Conservation (phyloP, 1,140 invertebrate genomes). For the Aphidius ervi region DNA sequence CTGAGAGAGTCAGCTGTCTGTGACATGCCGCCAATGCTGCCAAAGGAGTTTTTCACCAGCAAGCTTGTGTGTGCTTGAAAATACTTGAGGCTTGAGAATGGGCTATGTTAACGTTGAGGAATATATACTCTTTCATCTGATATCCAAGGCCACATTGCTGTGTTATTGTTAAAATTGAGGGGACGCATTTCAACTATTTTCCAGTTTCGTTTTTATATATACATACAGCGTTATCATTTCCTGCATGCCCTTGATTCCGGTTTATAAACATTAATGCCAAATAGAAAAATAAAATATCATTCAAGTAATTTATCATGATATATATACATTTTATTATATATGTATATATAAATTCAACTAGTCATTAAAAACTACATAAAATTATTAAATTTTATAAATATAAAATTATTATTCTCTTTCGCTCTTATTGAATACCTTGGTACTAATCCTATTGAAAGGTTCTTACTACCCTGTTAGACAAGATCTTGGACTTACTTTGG, state of each 20-base stretch:
- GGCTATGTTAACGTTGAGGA: constrained; percentile 32
- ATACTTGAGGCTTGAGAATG: constrained; percentile 40
- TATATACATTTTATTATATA: too few species aligned
- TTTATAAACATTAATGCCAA: not conserved
- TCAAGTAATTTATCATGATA: too few species aligned
- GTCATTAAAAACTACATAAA: not conserved
- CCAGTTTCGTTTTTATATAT: constrained; percentile 9
- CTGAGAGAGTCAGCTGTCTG: constrained; percentile 49
- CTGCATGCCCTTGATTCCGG: not conserved
- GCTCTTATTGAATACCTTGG: not conserved
- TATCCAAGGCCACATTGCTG: constrained; percentile 38
- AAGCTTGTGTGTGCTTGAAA: constrained; percentile 38
- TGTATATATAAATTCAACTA: not conserved
- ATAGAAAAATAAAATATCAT: too few species aligned
- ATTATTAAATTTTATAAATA: not conserved
- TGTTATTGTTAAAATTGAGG: constrained; percentile 17
- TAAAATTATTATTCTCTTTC: not conserved
- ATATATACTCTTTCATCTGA: constrained; percentile 36
- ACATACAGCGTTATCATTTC: constrained; percentile 14
- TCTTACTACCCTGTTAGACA: constrained; percentile 22
- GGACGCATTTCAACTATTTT: constrained; percentile 8
- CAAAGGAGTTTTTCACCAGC: constrained; percentile 44
- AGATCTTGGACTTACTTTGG: constrained; percentile 19
- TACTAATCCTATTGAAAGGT: constrained; percentile 22
- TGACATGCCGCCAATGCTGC: constrained; percentile 50